Base-by-base conservation (phyloP, 2,113 vertebrate genomes). In the Fukomys damarensis region DNA sequence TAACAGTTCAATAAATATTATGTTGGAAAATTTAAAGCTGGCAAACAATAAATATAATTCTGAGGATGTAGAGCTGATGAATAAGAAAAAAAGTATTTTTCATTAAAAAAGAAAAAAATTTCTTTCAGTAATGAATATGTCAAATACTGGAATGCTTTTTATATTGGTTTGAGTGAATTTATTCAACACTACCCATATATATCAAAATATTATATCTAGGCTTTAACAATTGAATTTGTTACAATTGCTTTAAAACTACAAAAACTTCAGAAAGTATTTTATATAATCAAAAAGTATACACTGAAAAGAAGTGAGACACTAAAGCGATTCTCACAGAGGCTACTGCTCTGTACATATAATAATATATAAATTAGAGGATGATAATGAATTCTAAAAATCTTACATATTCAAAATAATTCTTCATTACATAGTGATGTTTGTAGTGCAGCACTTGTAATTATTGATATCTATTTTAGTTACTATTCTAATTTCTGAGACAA, bases 181-280 rank as follows among this genome's bases (percentile, higher is more conserved):
- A 95, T 93, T 94, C 83, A 96, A 43, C 9, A 66, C 74, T 95
- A 95, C 19, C 19, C 41, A 81, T 70, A 79, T 26, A 92, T 74
- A 84, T 90, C 43, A 95, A 97, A 93, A 49, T 74, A 91, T 54
- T 96, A 41, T 83, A 85, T 58, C 32, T 92, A 90, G 17, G 52
- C 80, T 97, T 86, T 32, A 82, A 80, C 90, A 2, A 79, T 20
- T 84, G 5, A 32, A 92, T 91, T 94, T 83, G 38, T 58, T 89
- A 32, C 52, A 74, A 94, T 88, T 96, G 30, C 91, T 97, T 63
- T 72, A 58, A 95, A 96, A 94, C 54, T 87, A 35, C 14, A 30
- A 95, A 82, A 96, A 94, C 32, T 76, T 38, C 85, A 22, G 17
- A 41, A 96, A 84, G 0, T 0, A 17, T 95, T 94, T 95, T 97